These are phyloP conservation scores for Linepithema humile DNA, from an alignment of 1,140 invertebrate species.

Conservation along the genomic window DNA sequence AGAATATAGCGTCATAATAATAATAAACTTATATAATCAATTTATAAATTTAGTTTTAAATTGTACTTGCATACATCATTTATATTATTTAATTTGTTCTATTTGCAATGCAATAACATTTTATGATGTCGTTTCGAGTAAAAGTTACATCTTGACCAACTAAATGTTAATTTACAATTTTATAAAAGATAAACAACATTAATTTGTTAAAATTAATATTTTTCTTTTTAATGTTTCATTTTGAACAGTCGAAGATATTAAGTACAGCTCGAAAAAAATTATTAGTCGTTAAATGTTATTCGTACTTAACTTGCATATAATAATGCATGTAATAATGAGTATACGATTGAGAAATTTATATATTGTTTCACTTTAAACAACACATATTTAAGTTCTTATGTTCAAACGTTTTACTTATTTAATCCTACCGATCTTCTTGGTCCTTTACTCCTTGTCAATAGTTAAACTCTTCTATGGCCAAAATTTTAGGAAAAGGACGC, in stretches of 20 bases:
- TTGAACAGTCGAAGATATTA: constrained; percentile 19
- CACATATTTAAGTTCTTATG: not conserved
- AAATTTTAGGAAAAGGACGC: constrained; percentile 44
- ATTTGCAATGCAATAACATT: constrained; percentile 55
- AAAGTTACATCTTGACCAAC: constrained; percentile 21
- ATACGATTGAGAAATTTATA: not conserved
- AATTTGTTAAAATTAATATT: constrained; percentile 11
- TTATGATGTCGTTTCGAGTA: constrained; percentile 44
- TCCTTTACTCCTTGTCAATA: constrained; percentile 57
- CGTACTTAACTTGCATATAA: constrained; percentile 9
- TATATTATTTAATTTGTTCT: constrained; percentile 51
- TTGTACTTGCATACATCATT: constrained; percentile 36
- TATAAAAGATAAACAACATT: not conserved
- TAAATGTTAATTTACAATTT: no score
- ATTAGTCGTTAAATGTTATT: constrained; percentile 19
- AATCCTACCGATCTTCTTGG: constrained; percentile 63
- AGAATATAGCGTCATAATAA: constrained; percentile 12
- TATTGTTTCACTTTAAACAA: constrained; percentile 1
- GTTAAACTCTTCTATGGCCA: constrained; percentile 32
- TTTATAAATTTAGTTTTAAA: constrained; percentile 47
- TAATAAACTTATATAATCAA: not conserved
- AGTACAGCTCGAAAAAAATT: constrained; percentile 8
- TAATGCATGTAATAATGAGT: not conserved
- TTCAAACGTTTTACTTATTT: constrained; percentile 43
- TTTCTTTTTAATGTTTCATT: not conserved